Evolutionary conservation across 2,888 invertebrate species (phyloP), one percentile per base, ranked within the genome.

Genomic region (Spialia ferax): DNA sequence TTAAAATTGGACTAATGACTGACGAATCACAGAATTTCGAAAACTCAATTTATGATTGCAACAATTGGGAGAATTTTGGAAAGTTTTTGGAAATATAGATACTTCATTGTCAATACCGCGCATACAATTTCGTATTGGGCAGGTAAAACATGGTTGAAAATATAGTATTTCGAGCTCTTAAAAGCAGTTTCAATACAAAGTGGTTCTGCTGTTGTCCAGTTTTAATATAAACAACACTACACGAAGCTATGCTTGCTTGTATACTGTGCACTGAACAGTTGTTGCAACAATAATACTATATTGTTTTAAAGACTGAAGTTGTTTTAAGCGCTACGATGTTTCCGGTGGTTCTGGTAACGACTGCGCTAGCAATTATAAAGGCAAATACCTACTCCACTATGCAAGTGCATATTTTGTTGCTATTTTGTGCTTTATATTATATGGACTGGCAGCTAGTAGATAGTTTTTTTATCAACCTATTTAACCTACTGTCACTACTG

Each of bases 271-370:
- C 5, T 22, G 22, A 1, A 22, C 29, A 15, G 32, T 32, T 22
- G 45, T 64, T 15, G n/a, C 23, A 32, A 64, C 56, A 56, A 48
- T 35, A 38, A 63, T 20, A 38, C 15, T 10, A 45, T 64, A 56
- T 64, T 64, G 56, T 64, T 64, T 64, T 23, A 45, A 48, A 61
- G 29, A 48, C 26, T 61, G 29, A 50, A 61, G 48, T 50, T 61
- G 45, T 60, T 18, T 48, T 45, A 48, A 54, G 52, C n/a, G 7
- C 26, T 26, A 54, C 23, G 15, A 10, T 54, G 15, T 15, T 29
- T 54, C 54, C 52, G 23, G 23, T 52, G 23, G 22, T 23, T 7
- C 52, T 11, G 48, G 20, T 11, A 48, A 11, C 48, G 48, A 48
- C 48, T 20, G 48, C 18, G 48, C 20, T 20, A 20, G 20, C 48